Base-by-base conservation (phyloP, 2,888 invertebrate genomes). In the Epinotia nisella region DNA sequence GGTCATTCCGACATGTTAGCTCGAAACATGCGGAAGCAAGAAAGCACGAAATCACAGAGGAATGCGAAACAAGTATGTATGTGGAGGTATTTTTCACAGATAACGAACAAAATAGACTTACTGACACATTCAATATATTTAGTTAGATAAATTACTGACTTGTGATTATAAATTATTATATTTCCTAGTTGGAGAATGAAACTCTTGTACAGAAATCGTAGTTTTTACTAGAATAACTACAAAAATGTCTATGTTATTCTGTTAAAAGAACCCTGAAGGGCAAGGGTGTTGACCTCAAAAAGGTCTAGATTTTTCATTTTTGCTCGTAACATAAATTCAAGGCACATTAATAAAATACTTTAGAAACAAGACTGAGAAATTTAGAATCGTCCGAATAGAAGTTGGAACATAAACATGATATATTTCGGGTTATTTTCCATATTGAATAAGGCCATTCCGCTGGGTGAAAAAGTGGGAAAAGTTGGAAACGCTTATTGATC, bases 381-480 rank as follows among this genome's bases (percentile, higher is more conserved):
- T 68, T 73, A 51, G 68, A 64, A 73, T 73, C 10, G 49, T 39
- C 24, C 45, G 35, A 73, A 61, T 60, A 39, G 61, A 67, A 72
- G 35, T 72, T 68, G 64, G 68, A 68, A 29, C 73, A 73, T 73
- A 73, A 73, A 73, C 56, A 69, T 73, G 68, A 73, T 73, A 68
- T 69, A 73, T 73, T 64, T 59, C 51, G 53, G 51, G 51, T 19
- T 49, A 13, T 51, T 58, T 69, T 53, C 73, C 73, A 69, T 73
- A 73, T 73, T 69, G 62, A 73, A 64, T 69, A 41, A 19, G 39
- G 73, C 62, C 68, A 69, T 73, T 73, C 69, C 29, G 56, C 15
- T 17, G 45, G 58, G 73, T 56, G 58, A 72, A 69, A 73, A 73
- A 73, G 41, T 64, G 24, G 73, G n/a, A 45, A 62, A 73, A 73